phyloP scores from a whole-genome alignment of 2,888 invertebrate genomes.

The Lissocephala sabroskyi region DNA sequence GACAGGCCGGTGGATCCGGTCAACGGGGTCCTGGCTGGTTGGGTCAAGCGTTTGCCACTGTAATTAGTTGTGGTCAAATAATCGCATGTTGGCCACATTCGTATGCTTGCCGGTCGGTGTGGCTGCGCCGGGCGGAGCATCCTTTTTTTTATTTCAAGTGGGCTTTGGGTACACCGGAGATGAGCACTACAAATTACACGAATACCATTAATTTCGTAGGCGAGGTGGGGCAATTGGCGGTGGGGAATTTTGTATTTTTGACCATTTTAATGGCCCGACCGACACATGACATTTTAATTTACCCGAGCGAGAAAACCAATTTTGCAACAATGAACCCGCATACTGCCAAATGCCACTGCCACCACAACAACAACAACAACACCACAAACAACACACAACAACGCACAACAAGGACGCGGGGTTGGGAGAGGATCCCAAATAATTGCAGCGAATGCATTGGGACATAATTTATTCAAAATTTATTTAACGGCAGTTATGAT shows the following conservation, averaged over 20 bases:
- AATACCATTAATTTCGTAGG: slow-evolving; percentile 8
- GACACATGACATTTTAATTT: slow-evolving; percentile 53
- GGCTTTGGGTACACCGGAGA: neutral
- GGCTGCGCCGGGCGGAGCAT: too few relatives aligned
- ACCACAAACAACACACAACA: neutral
- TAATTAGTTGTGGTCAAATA: slow-evolving; percentile 62
- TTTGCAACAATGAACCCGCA: slow-evolving; percentile 39
- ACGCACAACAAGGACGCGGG: too few relatives aligned
- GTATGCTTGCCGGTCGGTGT: neutral
- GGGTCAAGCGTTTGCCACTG: slow-evolving; percentile 45
- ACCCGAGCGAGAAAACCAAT: slow-evolving; percentile 58
- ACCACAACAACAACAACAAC: slow-evolving; percentile 17
- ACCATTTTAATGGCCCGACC: slow-evolving; percentile 37
- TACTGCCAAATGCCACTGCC: slow-evolving; percentile 36
- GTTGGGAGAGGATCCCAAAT: too few relatives aligned
- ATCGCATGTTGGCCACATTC: slow-evolving; percentile 49
- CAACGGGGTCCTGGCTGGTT: too few relatives aligned
- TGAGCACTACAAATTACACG: slow-evolving; percentile 10
- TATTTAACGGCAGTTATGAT: slow-evolving; percentile 57
- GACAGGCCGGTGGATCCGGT: too few relatives aligned
- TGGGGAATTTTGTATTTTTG: slow-evolving; percentile 22
- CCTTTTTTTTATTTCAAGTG: too few relatives aligned
- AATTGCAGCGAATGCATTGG: slow-evolving; percentile 7
- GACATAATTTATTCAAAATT: slow-evolving; percentile 52
- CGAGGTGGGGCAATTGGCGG: slow-evolving; percentile 9